phyloP scores from a whole-genome alignment of 2,888 invertebrate genomes.

The Panzeria rudis region DNA sequence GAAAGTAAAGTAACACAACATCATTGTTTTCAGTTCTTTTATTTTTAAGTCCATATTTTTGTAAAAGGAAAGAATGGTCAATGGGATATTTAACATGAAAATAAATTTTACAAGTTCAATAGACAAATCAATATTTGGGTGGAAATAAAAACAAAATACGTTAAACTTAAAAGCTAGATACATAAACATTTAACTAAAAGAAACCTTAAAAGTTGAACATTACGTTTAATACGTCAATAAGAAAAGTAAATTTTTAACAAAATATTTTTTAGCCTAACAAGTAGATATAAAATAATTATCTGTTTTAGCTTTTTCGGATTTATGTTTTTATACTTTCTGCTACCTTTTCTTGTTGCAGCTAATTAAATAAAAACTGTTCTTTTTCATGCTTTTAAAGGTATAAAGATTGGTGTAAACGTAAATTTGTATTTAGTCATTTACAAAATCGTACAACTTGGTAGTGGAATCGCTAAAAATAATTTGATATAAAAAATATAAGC shows the following conservation, averaged over 20 bases:
- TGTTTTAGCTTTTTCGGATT: conserved; percentile 6
- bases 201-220: conserved; percentile 47
- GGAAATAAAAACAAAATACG: not conserved
- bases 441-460: conserved; percentile 44
- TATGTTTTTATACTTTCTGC: not conserved
- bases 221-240: not conserved
- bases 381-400: conserved; percentile 48
- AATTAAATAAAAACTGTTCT: conserved; percentile 65
- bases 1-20: not conserved
- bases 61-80: not conserved
- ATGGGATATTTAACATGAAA: conserved; percentile 7
- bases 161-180: not conserved
- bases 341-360: conserved; percentile 12
- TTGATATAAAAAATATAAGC: not conserved
- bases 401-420: conserved; percentile 56
- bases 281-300: not conserved
- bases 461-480: conserved; percentile 10
- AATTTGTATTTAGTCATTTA: conserved; percentile 64
- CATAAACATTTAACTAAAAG: conserved; percentile 5
- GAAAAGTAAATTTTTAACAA: conserved; percentile 13
- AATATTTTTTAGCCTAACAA: not conserved
- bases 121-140: conserved; percentile 51
- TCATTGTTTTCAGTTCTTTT: not conserved
- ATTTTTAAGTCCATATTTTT: not conserved
- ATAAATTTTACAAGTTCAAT: conserved; percentile 38